These are phyloP conservation scores for Leistus spinibarbis DNA, from an alignment of 2,888 invertebrate genomes.

Conservation along the genomic window DNA sequence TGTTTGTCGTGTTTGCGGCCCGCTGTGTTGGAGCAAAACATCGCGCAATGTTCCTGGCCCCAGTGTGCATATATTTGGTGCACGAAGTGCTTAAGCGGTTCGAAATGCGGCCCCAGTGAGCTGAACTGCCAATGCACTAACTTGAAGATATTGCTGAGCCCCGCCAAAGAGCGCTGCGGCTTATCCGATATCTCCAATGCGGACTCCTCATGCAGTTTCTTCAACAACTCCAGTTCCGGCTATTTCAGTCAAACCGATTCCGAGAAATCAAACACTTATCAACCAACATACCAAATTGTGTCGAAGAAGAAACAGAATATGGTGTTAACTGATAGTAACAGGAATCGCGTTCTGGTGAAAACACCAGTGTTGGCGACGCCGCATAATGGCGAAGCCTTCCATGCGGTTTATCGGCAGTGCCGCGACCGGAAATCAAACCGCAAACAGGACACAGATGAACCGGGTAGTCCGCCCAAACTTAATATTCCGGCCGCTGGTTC, in stretches of 20 bases:
- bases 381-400: not conserved
- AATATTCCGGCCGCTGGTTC: constrained; percentile 4
- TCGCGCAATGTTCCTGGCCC: constrained; percentile 11
- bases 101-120: not conserved
- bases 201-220: not conserved
- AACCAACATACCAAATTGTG: no score
- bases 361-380: no score
- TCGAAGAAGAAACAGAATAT: not conserved
- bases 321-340: constrained; percentile 18
- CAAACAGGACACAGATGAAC: not conserved
- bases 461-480: constrained; percentile 12
- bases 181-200: constrained; percentile 17
- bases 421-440: not conserved
- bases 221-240: not conserved
- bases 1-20: constrained; percentile 11
- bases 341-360: no score
- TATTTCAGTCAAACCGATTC: constrained; percentile 5
- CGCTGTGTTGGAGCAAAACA: constrained; percentile 9
- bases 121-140: not conserved
- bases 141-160: not conserved
- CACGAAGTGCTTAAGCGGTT: not conserved
- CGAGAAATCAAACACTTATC: constrained; percentile 8
- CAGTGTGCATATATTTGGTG: constrained; percentile 21
- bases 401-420: not conserved
- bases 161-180: not conserved